Base-by-base conservation (phyloP, 2,888 invertebrate species). In the Minunthozetes semirufus region DNA sequence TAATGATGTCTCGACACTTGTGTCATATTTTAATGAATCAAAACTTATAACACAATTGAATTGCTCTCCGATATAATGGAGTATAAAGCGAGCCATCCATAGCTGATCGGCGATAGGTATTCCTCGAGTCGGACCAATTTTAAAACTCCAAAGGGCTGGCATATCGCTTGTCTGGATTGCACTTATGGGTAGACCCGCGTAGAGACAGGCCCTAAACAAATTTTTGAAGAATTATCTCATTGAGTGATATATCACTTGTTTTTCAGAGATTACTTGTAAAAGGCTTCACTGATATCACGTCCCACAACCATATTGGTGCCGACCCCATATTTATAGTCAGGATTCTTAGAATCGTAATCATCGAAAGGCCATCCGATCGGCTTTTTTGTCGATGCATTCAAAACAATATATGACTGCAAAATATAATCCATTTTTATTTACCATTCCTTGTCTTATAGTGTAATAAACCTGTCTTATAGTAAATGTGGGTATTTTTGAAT, bases 61-160 rank as follows among this genome's bases (percentile, higher is more conserved):
- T 13, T 68, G n/a, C 46, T 68, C 68, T 3, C 42, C 46, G 42
- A 68, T 68, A 22, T 42, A 29, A 22, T 68, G 2, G 0, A 68
- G 33, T 29, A 68, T 42, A 68, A 38, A 68, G 0, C 68, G 68
- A 68, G 68, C 42, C 46, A 46, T 68, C 68, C 68, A 68, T 38
- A 68, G 11, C 68, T 68, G 22, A 17, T 68, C 68, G 19, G 9
- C 68, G 11, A 68, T 68, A 13, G 27, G 9, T 3, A 13, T 4
- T 22, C 68, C 68, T 22, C 15, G 42, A 9, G 68, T 42, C 1
- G 68, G 42, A 8, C 68, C 46, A 1, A 68, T 1, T 13, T 68
- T 46, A 22, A 68, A 68, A 13, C 68, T 68, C 68, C 68, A 68
- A 15, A 68, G n/a, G 8, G 68, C 15, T 1, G 68, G 68, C 22